Base-by-base conservation (phyloP, 2,888 invertebrate species). In the Chironomus riparius region DNA sequence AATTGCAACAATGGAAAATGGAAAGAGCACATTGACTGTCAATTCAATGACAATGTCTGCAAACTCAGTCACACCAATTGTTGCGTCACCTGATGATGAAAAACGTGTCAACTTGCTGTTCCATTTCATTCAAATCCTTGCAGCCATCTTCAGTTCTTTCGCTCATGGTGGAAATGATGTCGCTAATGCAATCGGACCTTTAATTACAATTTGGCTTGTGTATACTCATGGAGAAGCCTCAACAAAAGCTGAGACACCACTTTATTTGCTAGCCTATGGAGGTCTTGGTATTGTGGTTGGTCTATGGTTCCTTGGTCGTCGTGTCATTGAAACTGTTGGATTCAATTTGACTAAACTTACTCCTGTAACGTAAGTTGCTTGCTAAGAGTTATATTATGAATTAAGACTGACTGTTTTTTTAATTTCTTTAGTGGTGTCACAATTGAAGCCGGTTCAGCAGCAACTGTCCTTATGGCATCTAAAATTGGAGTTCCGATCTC, bases 161-260 rank as follows among this genome's bases (percentile, higher is more conserved):
- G 99, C 98, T 18, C 99, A 99, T 81, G 99, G 98, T 47, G 98
- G 98, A 28, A 99, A 99, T 83, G 98, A 99, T 84, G 98, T 99
- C 77, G 97, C 97, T 85, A 99, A 99, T 84, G 97, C 98, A 2
- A 98, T 99, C 81, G 98, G 98, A 2, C 98, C 98, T 0, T 86
- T 99, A 75, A 94, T 98, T 78, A 96, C 95, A 0, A 86, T 99
- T 6, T 98, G 95, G 92, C 87, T 96, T 82, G 91, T 98, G 79
- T 96, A 93, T 82, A 88, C 90, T 3, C 93, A 94, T 81, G 95
- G 95, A 24, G 88, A 89, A 3, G 94, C 93, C 0, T 88, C 89
- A 79, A 94, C 94, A 81, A 89, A 90, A 78, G 90, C 93, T 0
- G 92, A 94, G 82, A 97, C 97, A 1, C 98, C 98, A 0, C 85